Base-by-base conservation (phyloP, 1,140 invertebrate species). In the Brachionus paranguensis region DNA sequence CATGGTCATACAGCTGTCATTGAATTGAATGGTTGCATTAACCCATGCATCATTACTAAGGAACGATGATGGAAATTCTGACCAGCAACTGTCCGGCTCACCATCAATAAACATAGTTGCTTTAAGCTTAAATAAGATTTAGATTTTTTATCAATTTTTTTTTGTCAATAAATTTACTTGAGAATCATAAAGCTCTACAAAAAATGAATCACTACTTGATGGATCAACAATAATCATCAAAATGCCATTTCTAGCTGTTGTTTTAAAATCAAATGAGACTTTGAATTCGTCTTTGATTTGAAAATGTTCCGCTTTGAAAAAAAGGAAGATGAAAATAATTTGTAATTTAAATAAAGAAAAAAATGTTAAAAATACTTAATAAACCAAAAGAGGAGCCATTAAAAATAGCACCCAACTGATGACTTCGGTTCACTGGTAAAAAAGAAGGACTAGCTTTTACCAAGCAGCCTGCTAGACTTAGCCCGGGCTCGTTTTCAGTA, bases 31-130 rank as follows among this genome's bases (percentile, higher is more conserved):
- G 33, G 7, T 81, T 2, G 64, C 78, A 64, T 81, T 68, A 11
- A 64, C 20, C 78, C 78, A 81, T 10, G 11, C 11, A 20, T 81
- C 78, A 20, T 81, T 81, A 17, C 27, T 64, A 8, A 81, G 43
- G 8, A 37, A 41, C 2, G 78, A 47, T 68, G 53, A 24, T 43
- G 78, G 78, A 81, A 81, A 81, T 43, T 81, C 50, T 41, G 78
- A 65, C 78, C 78, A 81, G 27, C 78, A 81, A 24, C 53, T 64
- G 27, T 81, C 78, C 4, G 78, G 78, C 43, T 81, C 78, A 45
- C 78, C 78, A 27, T 81, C 64, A 24, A 81, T 81, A 3, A 81
- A 17, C 53, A 81, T 45, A 17, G 78, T 81, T 41, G 78, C 78
- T 81, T 81, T 81, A 29, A 81, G 78, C 78, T 81, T 17, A 53